A percentile compares a stretch with the other conserved stretches of the same genome.
phyloP scores from a whole-genome alignment of 2,113 vertebrate species.

The Pica pica region DNA sequence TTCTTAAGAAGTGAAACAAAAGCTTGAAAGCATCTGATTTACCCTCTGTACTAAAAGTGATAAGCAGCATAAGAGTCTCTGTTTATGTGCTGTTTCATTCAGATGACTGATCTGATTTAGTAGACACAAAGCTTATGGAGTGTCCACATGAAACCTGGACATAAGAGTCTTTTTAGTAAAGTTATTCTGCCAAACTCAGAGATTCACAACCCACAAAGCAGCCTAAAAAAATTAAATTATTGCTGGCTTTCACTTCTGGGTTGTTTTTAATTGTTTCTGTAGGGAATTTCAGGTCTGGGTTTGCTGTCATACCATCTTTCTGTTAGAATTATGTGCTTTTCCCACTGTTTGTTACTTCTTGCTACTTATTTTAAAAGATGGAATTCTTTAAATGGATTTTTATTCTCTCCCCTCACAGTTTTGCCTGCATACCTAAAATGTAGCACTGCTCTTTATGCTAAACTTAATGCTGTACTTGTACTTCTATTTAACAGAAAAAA shows the following conservation, averaged over 20 bases:
- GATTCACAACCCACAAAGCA: background rate
- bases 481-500: background rate
- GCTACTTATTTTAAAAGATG: background rate
- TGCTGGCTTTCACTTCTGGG: background rate
- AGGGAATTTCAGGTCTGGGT: background rate
- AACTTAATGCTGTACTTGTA: background rate
- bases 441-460: background rate
- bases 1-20: background rate
- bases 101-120: background rate
- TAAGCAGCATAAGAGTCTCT: background rate
- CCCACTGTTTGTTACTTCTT: background rate
- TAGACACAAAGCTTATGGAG: background rate
- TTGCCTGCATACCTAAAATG: background rate
- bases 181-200: background rate
- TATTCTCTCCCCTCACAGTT: background rate
- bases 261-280: background rate
- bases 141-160: background rate
- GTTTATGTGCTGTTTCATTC: background rate
- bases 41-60: background rate
- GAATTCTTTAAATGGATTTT: background rate
- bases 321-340: background rate
- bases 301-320: background rate
- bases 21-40: background rate
- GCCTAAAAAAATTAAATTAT: background rate
- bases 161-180: background rate